Evolutionary conservation across 2,797 vertebrate species (phyloP).

Genomic region (Apogon talboti): DNA sequence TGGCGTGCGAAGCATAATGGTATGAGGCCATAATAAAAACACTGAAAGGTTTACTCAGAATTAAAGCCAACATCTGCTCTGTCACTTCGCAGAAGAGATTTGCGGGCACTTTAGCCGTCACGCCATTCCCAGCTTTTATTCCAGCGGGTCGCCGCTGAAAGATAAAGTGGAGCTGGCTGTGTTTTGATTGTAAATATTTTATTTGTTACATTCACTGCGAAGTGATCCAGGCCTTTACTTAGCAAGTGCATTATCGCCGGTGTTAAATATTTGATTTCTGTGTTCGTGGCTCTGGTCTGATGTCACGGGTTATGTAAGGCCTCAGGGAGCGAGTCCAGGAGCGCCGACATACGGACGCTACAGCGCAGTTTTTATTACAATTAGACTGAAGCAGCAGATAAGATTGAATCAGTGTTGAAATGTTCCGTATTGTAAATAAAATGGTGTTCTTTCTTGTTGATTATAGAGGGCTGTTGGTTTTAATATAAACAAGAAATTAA

Average conservation of each 20-base stretch:
- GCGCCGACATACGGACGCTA: neutral
- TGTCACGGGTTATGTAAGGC: conserved; percentile 70
- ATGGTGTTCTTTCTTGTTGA: neutral
- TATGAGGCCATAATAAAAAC: conserved; percentile 8
- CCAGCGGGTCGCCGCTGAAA: conserved; percentile 2
- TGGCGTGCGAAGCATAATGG: neutral
- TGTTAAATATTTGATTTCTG: conserved; percentile 75
- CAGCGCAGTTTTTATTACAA: conserved; percentile 9
- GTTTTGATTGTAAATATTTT: conserved; percentile 61
- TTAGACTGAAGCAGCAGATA: conserved; percentile 19
- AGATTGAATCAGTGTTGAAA: neutral
- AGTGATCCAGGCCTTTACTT: conserved; percentile 39
- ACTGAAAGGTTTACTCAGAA: conserved; percentile 19
- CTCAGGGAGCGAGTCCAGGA: conserved; percentile 18
- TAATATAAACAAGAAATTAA: neutral
- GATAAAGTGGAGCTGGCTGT: conserved; percentile 19
- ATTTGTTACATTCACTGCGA: conserved; percentile 43
- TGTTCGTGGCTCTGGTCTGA: conserved; percentile 29
- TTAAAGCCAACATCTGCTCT: conserved; percentile 41
- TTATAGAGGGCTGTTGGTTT: conserved; percentile 1
- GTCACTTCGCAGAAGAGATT: conserved; percentile 39
- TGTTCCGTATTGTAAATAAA: conserved; percentile 8
- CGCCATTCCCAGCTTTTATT: conserved; percentile 27
- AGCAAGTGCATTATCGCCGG: conserved; percentile 31
- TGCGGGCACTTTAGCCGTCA: conserved; percentile 8